A percentile compares a stretch with the other conserved stretches of the same genome.
Conservation (phyloP, 2,797 vertebrate genomes). For the Danio jaintianensis region DNA sequence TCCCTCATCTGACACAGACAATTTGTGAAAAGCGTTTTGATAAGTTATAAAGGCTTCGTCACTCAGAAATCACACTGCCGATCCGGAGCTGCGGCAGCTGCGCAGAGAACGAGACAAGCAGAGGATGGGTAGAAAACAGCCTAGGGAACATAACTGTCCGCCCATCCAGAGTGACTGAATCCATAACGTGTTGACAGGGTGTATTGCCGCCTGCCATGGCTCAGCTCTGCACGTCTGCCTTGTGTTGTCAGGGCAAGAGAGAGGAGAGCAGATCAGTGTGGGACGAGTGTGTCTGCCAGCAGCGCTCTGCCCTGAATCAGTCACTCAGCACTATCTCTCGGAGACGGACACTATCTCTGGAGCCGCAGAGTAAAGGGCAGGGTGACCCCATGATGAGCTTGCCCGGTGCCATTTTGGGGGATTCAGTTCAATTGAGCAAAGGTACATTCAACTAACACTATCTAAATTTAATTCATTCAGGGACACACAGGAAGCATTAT, state of each 20-base stretch:
- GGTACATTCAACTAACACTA: neutral
- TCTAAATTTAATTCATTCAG: neutral
- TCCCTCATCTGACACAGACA: conserved; percentile 23
- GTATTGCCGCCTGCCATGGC: conserved; percentile 33
- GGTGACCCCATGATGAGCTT: conserved; percentile 27
- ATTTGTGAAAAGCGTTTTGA: conserved; percentile 18
- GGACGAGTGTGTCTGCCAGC: conserved; percentile 40
- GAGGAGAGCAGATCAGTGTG: conserved; percentile 37
- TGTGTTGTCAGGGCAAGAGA: conserved; percentile 39
- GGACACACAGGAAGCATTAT: neutral
- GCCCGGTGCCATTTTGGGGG: conserved; percentile 38
- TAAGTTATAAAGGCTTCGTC: conserved; percentile 10
- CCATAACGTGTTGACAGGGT: conserved; percentile 35
- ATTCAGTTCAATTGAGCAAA: conserved; percentile 23
- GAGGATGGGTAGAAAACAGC: conserved; percentile 49
- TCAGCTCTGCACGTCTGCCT: conserved; percentile 24
- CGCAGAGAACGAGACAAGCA: conserved; percentile 33
- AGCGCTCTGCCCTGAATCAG: conserved; percentile 57
- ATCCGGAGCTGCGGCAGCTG: conserved; percentile 21
- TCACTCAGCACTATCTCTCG: conserved; percentile 55
- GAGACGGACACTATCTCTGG: conserved; percentile 48
- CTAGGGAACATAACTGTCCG: conserved; percentile 48
- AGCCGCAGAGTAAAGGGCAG: conserved; percentile 39
- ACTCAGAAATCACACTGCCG: conserved; percentile 20
- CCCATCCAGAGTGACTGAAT: conserved; percentile 46